Conservation (phyloP, 2,888 invertebrate genomes). For the Netelia fuscicornis region DNA sequence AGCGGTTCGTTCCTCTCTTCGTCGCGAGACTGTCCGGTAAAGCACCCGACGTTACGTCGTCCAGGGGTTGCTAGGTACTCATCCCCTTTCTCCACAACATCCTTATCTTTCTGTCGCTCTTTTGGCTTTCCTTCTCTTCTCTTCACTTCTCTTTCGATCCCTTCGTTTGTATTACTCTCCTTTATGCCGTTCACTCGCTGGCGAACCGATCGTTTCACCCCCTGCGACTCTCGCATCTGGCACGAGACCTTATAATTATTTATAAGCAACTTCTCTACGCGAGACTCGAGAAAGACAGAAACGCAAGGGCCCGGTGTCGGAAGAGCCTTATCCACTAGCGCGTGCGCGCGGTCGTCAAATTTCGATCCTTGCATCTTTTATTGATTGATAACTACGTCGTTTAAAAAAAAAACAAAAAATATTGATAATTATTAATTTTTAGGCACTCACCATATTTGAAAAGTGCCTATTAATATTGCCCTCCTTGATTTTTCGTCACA, state of each 20-base stretch:
- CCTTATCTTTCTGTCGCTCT: slow-evolving; percentile 12
- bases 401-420: neutral
- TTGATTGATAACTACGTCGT: too few relatives aligned
- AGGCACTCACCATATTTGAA: too few relatives aligned
- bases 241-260: slow-evolving; percentile 73
- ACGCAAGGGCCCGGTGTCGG: neutral
- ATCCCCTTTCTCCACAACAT: slow-evolving; percentile 28
- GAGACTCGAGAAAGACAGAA: neutral
- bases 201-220: slow-evolving; percentile 62
- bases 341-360: neutral
- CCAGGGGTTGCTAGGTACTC: slow-evolving; percentile 40
- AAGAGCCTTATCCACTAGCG: neutral
- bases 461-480: too few relatives aligned
- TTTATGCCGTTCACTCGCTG: slow-evolving; percentile 33
- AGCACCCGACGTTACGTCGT: slow-evolving; percentile 26
- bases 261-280: slow-evolving; percentile 70
- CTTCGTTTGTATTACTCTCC: slow-evolving; percentile 19
- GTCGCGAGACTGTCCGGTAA: slow-evolving; percentile 54
- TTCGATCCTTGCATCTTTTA: neutral
- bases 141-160: slow-evolving; percentile 20
- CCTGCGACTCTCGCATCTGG: slow-evolving; percentile 70
- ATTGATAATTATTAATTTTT: neutral
- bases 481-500: too few relatives aligned
- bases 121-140: slow-evolving; percentile 20
- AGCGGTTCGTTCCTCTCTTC: slow-evolving; percentile 32